These are phyloP conservation scores for Lingula anatina DNA, from an alignment of 2,888 invertebrate species.

Conservation along the genomic window DNA sequence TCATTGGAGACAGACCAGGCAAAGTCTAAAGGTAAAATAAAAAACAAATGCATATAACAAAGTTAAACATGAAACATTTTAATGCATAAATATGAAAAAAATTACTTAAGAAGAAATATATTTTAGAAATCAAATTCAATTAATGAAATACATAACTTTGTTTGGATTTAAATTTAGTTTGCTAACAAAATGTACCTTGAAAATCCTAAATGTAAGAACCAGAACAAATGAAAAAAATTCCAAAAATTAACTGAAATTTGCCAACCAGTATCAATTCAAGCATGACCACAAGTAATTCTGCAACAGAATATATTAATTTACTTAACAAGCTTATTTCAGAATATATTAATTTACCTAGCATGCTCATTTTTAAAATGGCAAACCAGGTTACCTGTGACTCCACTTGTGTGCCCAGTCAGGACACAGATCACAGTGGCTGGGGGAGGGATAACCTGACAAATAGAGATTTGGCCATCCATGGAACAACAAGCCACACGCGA, in stretches of 20 bases:
- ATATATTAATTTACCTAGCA: too few species aligned
- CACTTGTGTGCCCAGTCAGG: slow-evolving; percentile 70
- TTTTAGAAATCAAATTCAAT: background rate
- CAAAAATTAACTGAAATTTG: too few species aligned
- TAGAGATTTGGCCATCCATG: slow-evolving; percentile 71
- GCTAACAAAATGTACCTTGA: slow-evolving; percentile 1
- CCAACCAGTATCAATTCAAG: too few species aligned
- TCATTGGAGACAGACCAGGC: slow-evolving; percentile 85
- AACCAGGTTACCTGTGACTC: slow-evolving; percentile 63
- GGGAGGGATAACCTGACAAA: slow-evolving; percentile 66
- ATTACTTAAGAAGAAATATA: background rate
- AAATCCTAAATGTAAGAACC: too few species aligned
- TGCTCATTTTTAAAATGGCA: too few species aligned
- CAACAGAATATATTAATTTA: too few species aligned
- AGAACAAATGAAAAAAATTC: too few species aligned
- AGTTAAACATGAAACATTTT: background rate
- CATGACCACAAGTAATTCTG: too few species aligned
- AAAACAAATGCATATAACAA: background rate
- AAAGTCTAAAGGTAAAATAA: slow-evolving; percentile 62
- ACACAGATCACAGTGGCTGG: slow-evolving; percentile 66
- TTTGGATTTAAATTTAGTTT: background rate
- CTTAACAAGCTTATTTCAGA: too few species aligned
- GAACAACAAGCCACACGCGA: slow-evolving; percentile 75
- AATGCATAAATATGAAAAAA: background rate
- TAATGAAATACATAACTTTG: background rate